phyloP scores from a whole-genome alignment of 2,797 vertebrate species.

The Anabacerthia variegaticeps region DNA sequence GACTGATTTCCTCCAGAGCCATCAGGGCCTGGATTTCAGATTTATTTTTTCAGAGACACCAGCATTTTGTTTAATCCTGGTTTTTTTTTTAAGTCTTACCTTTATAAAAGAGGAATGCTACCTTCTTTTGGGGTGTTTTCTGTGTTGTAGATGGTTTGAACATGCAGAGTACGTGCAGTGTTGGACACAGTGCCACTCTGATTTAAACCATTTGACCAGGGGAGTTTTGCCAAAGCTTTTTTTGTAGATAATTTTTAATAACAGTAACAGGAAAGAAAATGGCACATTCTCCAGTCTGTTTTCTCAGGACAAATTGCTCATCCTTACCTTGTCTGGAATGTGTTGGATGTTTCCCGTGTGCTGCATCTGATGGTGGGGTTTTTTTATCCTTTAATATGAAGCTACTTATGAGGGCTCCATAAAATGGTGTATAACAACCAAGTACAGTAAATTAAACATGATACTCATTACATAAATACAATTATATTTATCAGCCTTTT shows the following conservation, averaged over 20 bases:
- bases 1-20: background rate
- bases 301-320: background rate
- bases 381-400: background rate
- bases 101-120: background rate
- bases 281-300: background rate
- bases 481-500: slow-evolving; percentile 74
- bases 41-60: background rate
- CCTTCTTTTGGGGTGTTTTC: background rate
- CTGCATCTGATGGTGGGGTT: background rate
- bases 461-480: slow-evolving; percentile 72
- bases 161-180: too few species aligned
- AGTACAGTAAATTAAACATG: slow-evolving; percentile 72
- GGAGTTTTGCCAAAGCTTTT: background rate
- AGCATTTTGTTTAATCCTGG: background rate
- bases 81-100: background rate
- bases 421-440: slow-evolving; percentile 54
- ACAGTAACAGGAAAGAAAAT: background rate
- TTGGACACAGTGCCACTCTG: fast-evolving
- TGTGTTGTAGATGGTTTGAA: background rate
- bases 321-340: background rate
- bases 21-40: background rate
- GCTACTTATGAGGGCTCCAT: slow-evolving; percentile 46
- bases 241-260: background rate
- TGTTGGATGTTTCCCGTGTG: background rate
- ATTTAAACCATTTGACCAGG: background rate